A percentile compares a stretch with the other conserved stretches of the same genome.
Evolutionary conservation across 2,888 invertebrate species (phyloP).

Genomic region (Leucoma salicis): DNA sequence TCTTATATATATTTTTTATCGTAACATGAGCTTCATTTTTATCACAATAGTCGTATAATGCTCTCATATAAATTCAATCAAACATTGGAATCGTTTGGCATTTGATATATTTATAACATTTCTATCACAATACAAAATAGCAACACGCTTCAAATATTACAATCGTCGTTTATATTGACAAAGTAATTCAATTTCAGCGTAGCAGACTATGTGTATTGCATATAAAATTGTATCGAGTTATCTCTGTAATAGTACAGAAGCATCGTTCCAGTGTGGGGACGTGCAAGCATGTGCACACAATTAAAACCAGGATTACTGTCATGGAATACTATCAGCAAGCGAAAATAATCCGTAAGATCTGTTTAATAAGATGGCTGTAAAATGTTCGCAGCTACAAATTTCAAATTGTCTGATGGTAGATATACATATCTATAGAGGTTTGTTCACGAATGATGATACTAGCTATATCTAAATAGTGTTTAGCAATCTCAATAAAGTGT

Average conservation of each 20-base stretch:
- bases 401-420: conserved; percentile 9
- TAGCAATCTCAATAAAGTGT: conserved; percentile 43
- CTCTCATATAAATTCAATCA: too few relatives aligned
- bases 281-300: conserved; percentile 47
- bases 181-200: conserved; percentile 40
- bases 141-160: conserved; percentile 3
- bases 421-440: conserved; percentile 43
- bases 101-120: too few relatives aligned
- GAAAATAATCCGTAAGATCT: conserved; percentile 14
- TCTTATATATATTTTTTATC: too few relatives aligned
- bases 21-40: too few relatives aligned
- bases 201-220: conserved; percentile 37
- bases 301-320: conserved; percentile 25
- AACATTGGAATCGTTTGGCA: too few relatives aligned
- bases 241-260: conserved; percentile 52
- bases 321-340: conserved; percentile 8
- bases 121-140: conserved; percentile 2
- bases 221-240: conserved; percentile 55
- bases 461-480: conserved; percentile 47
- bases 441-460: conserved; percentile 54
- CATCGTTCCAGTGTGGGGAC: conserved; percentile 49
- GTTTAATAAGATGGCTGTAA: conserved; percentile 7
- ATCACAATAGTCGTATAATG: too few relatives aligned
- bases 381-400: conserved; percentile 4
- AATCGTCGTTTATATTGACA: conserved; percentile 32